phyloP scores from a whole-genome alignment of 1,140 invertebrate species.

The Hyphantria cunea region DNA sequence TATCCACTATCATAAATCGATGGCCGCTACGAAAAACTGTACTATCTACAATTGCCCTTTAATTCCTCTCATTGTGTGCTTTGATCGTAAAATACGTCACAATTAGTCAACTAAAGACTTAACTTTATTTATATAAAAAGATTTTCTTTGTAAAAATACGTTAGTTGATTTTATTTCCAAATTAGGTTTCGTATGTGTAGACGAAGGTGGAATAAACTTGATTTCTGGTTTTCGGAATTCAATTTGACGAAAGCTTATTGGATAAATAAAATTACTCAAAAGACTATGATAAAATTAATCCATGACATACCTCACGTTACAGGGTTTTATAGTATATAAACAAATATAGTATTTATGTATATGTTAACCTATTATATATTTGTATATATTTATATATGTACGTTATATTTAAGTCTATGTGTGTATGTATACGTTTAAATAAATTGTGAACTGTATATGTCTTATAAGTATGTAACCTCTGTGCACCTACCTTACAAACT shows the following conservation, averaged over 20 bases:
- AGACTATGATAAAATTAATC: too few species aligned
- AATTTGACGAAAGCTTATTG: slow-evolving; percentile 36
- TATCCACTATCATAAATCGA: slow-evolving; percentile 59
- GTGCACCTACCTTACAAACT: too few species aligned
- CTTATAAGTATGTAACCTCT: too few species aligned
- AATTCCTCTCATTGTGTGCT: slow-evolving; percentile 48
- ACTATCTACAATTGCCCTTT: slow-evolving; percentile 60
- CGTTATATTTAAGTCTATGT: too few species aligned
- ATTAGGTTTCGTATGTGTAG: slow-evolving; percentile 49
- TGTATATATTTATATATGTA: too few species aligned
- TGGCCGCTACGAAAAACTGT: slow-evolving; percentile 53
- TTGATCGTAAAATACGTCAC: slow-evolving; percentile 65
- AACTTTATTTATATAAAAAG: slow-evolving; percentile 57
- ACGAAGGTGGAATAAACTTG: slow-evolving; percentile 33
- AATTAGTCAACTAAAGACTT: slow-evolving; percentile 64
- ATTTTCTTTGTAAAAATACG: slow-evolving; percentile 31
- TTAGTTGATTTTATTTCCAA: slow-evolving; percentile 53
- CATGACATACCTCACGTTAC: too few species aligned
- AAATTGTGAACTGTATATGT: too few species aligned
- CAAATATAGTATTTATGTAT: too few species aligned
- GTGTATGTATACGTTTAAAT: too few species aligned
- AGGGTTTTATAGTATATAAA: too few species aligned
- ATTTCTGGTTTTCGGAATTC: slow-evolving; percentile 36
- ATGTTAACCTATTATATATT: too few species aligned
- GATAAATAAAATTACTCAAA: too few species aligned